Evolutionary conservation across 2,797 vertebrate genomes (phyloP).

Genomic region (Artibeus lituratus): DNA sequence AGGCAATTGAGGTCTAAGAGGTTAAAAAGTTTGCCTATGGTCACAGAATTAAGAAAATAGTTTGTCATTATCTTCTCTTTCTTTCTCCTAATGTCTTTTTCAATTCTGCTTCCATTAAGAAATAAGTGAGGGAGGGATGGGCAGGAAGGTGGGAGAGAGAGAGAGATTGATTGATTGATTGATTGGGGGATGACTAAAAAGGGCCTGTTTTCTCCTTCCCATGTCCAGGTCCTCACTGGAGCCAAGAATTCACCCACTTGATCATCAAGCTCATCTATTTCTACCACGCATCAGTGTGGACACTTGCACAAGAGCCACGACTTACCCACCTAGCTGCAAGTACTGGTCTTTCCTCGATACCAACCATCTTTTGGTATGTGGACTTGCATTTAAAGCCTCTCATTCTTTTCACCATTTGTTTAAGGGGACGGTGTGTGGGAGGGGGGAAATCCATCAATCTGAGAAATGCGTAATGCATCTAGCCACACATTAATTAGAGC

Average conservation of each 20-base stretch:
- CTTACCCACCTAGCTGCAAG: background rate
- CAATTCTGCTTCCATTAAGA: background rate
- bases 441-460: background rate
- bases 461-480: background rate
- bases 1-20: conserved; percentile 28
- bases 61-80: background rate
- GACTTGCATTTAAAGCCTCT: background rate
- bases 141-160: no score
- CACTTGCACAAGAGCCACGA: background rate
- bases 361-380: background rate
- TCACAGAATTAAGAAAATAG: background rate
- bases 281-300: background rate
- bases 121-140: background rate
- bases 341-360: background rate
- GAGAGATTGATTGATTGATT: background rate
- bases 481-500: background rate
- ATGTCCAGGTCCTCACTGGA: background rate
- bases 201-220: background rate
- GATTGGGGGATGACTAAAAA: background rate
- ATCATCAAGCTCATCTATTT: background rate
- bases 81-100: background rate
- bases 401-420: background rate
- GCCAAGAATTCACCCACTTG: background rate
- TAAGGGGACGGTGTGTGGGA: background rate
- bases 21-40: background rate